Evolutionary conservation across 1,140 invertebrate species (phyloP).

Genomic region (Heliconius melpomene): DNA sequence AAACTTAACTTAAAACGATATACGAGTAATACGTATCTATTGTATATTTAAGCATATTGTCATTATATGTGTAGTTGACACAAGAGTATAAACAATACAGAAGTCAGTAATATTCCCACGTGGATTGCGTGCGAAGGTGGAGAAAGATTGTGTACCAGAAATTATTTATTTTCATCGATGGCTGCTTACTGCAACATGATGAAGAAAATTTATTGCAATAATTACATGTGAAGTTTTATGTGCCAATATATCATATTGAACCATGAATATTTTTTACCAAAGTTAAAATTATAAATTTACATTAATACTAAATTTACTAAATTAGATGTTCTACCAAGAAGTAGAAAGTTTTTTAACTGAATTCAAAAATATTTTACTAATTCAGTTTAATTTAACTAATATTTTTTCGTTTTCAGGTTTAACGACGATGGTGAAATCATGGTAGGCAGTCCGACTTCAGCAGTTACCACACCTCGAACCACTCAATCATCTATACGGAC

Average conservation of each 20-base stretch:
- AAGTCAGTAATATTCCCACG: slow-evolving; percentile 31
- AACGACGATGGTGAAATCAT: slow-evolving; percentile 62
- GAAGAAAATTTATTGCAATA: slow-evolving; percentile 4
- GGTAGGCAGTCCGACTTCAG: slow-evolving; percentile 56
- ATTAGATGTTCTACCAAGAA: too few species aligned
- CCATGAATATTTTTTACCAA: background rate
- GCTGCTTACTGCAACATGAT: background rate
- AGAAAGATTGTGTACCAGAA: slow-evolving; percentile 25
- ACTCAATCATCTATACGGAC: slow-evolving; percentile 35
- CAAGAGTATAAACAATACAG: slow-evolving; percentile 21
- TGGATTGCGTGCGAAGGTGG: slow-evolving; percentile 21
- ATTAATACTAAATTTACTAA: too few species aligned
- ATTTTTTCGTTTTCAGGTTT: slow-evolving; percentile 53
- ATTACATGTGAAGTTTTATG: background rate
- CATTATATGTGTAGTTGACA: background rate
- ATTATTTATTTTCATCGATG: slow-evolving; percentile 20
- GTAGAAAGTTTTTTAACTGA: too few species aligned
- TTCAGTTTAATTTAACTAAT: too few species aligned
- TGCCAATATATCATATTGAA: background rate
- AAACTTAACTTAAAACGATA: background rate
- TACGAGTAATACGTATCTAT: background rate
- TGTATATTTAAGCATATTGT: background rate
- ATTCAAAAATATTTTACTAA: too few species aligned
- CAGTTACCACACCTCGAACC: slow-evolving; percentile 40
- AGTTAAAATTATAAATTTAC: background rate